Evolutionary conservation across 2,888 invertebrate genomes (phyloP).

Genomic region (Eupeodes luniger): DNA sequence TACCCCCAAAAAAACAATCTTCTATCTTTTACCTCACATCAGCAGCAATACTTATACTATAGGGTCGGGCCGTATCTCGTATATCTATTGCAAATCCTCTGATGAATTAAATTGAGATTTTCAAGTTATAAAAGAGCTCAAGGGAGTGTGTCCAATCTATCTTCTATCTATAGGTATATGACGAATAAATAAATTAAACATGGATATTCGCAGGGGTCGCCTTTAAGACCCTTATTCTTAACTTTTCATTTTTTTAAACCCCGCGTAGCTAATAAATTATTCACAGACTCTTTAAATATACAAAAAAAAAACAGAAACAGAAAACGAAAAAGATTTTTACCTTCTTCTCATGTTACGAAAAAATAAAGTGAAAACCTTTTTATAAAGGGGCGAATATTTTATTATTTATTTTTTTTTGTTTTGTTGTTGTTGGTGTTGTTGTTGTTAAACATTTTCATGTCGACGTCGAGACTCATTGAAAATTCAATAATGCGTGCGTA

Average conservation of each 20-base stretch:
- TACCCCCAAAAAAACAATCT: conserved; percentile 37
- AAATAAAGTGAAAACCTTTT: conserved; percentile 32
- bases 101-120: conserved; percentile 76
- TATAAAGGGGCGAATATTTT: conserved; percentile 33
- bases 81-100: conserved; percentile 57
- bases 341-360: conserved; percentile 45
- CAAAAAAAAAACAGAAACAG: background rate
- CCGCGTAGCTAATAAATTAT: conserved; percentile 72
- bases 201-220: conserved; percentile 69
- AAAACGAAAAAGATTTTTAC: conserved; percentile 13
- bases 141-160: conserved; percentile 71
- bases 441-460: conserved; percentile 2
- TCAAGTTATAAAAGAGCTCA: conserved; percentile 26
- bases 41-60: no score
- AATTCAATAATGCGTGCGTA: conserved; percentile 76
- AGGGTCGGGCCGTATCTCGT: background rate
- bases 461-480: conserved; percentile 57
- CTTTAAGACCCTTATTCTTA: conserved; percentile 60
- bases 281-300: conserved; percentile 70
- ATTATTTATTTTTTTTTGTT: conserved; percentile 18
- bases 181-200: conserved; percentile 69
- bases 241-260: conserved; percentile 56
- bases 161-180: conserved; percentile 25
- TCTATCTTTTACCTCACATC: background rate
- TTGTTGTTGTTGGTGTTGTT: background rate